Conservation (phyloP, 2,797 vertebrate species). For the Acipenser transmontanus region DNA sequence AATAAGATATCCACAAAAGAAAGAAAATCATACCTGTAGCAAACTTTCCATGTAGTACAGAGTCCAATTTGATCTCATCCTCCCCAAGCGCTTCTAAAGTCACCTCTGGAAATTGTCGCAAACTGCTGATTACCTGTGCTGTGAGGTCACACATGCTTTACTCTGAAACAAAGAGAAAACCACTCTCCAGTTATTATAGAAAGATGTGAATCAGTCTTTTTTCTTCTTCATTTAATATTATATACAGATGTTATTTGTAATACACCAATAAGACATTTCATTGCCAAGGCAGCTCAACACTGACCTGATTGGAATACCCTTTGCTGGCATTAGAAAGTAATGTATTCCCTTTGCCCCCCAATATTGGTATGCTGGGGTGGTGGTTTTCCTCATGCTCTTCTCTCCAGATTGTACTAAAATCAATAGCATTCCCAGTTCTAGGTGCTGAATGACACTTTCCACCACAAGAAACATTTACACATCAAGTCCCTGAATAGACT, state of each 20-base stretch:
- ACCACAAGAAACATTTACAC: too few species aligned
- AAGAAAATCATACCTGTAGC: constrained; percentile 63
- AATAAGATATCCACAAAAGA: too few species aligned
- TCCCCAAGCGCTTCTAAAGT: constrained; percentile 85
- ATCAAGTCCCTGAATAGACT: too few species aligned
- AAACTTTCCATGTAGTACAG: constrained; percentile 77
- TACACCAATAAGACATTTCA: neutral
- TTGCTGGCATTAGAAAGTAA: neutral
- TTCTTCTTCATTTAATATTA: too few species aligned
- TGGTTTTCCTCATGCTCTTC: too few species aligned
- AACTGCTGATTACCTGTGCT: constrained; percentile 81
- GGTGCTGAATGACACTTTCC: too few species aligned
- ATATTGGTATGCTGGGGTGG: too few species aligned
- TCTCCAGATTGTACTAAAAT: too few species aligned
- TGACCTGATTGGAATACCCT: constrained; percentile 11
- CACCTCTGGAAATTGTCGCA: constrained; percentile 84
- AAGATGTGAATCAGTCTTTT: too few species aligned
- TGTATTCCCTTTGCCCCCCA: too few species aligned
- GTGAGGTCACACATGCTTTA: constrained; percentile 77
- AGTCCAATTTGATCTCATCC: constrained; percentile 76
- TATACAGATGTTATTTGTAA: neutral
- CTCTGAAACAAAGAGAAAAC: constrained; percentile 35
- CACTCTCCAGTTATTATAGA: too few species aligned
- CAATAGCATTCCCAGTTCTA: too few species aligned
- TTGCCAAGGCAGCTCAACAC: constrained; percentile 23